A percentile compares a stretch with the other conserved stretches of the same genome.
These are phyloP conservation scores for Alouatta palliata DNA, from an alignment of 2,113 vertebrate species.

Conservation along the genomic window DNA sequence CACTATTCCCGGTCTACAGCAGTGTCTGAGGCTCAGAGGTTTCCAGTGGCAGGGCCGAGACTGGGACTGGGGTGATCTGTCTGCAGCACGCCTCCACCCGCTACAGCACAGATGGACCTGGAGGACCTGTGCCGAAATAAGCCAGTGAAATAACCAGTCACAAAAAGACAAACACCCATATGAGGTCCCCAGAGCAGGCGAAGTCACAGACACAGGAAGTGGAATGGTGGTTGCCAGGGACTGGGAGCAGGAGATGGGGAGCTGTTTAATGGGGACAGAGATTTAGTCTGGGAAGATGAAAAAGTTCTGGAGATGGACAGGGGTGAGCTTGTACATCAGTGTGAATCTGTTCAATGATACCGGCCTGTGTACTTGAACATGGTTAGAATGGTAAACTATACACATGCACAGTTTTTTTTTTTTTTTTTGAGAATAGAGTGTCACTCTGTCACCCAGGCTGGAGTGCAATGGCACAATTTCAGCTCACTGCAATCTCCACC, in stretches of 20 bases:
- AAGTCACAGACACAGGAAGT: neutral
- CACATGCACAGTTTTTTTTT: too few relatives aligned
- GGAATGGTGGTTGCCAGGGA: neutral
- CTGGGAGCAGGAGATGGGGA: neutral
- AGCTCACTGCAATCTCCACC: too few relatives aligned
- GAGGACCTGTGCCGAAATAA: neutral
- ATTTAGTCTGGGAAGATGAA: neutral
- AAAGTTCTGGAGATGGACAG: neutral
- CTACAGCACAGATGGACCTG: neutral
- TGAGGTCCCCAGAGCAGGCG: neutral
- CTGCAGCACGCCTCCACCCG: neutral
- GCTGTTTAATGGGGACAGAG: neutral
- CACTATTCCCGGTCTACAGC: neutral
- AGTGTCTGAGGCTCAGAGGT: neutral
- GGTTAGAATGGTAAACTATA: neutral
- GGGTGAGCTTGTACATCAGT: neutral
- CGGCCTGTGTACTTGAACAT: neutral
- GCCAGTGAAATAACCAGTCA: neutral
- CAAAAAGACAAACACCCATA: neutral
- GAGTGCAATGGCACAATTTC: too few relatives aligned
- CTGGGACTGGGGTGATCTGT: accelerated
- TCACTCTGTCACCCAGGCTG: too few relatives aligned
- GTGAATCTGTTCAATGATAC: neutral
- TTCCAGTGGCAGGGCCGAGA: neutral
- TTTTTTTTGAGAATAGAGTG: too few relatives aligned